Percentiles rank a stretch among this genome's conserved stretches.
phyloP scores from a whole-genome alignment of 2,888 invertebrate species.

The Apotomis turbidana region DNA sequence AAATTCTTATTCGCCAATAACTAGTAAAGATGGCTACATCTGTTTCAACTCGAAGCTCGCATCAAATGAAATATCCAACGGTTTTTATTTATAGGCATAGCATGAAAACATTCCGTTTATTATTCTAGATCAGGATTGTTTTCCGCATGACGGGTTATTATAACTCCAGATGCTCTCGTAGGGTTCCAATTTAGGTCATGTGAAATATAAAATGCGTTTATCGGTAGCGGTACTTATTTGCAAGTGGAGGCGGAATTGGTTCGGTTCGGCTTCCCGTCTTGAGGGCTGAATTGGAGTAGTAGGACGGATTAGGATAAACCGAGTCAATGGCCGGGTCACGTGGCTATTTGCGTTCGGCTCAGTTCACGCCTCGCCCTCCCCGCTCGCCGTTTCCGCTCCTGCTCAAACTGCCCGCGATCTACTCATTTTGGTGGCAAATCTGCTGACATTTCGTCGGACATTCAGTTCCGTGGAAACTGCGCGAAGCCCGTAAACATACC shows the following conservation, averaged over 20 bases:
- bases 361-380: conserved; percentile 55
- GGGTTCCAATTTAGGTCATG: conserved; percentile 60
- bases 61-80: conserved; percentile 22
- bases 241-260: conserved; percentile 52
- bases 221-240: conserved; percentile 21
- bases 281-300: conserved; percentile 79
- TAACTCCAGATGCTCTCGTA: conserved; percentile 21
- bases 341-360: conserved; percentile 77
- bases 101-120: conserved; percentile 29
- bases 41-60: conserved; percentile 24
- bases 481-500: conserved; percentile 1
- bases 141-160: conserved; percentile 31
- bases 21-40: conserved; percentile 10
- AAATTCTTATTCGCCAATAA: conserved; percentile 25
- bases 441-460: conserved; percentile 60
- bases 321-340: conserved; percentile 84
- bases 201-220: conserved; percentile 48
- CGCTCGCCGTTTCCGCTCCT: conserved; percentile 59
- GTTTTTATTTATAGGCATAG: conserved; percentile 31
- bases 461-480: conserved; percentile 50
- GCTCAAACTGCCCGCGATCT: conserved; percentile 68
- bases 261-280: conserved; percentile 54
- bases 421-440: conserved; percentile 74
- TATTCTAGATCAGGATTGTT: conserved; percentile 30
- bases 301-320: conserved; percentile 83